Conservation (phyloP, 92 coral and sea anemone species). For the Porites evermanni region DNA sequence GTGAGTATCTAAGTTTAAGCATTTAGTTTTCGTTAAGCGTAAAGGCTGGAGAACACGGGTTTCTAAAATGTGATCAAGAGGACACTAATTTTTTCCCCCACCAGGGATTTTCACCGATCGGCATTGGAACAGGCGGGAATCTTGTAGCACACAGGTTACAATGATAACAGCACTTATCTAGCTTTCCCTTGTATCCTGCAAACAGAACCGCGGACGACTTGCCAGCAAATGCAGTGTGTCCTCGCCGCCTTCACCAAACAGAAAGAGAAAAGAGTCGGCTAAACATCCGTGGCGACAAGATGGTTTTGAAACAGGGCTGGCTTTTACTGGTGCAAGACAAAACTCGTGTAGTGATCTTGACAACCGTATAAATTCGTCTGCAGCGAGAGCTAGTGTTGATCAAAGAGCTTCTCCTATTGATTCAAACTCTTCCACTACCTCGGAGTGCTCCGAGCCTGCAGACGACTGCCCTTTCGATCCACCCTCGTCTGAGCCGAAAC, state of each 20-base stretch:
- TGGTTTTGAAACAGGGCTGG: slow-evolving; percentile 56
- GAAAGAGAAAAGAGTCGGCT: slow-evolving; percentile 71
- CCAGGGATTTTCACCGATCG: neutral
- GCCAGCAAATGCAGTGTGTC: slow-evolving; percentile 94
- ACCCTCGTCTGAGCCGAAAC: slow-evolving; percentile 65
- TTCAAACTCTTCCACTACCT: slow-evolving; percentile 81
- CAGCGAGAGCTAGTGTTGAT: slow-evolving; percentile 67
- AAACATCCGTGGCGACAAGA: slow-evolving; percentile 79
- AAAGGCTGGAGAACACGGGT: slow-evolving; percentile 16
- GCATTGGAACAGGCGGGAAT: too few relatives aligned
- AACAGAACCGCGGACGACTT: slow-evolving; percentile 96
- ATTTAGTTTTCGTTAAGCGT: neutral
- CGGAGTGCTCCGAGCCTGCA: slow-evolving; percentile 80
- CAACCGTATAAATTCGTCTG: slow-evolving; percentile 40
- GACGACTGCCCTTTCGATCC: slow-evolving; percentile 81
- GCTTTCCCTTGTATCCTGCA: slow-evolving; percentile 24
- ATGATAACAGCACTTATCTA: neutral
- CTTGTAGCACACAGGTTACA: neutral
- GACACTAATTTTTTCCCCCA: neutral
- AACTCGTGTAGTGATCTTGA: slow-evolving; percentile 76
- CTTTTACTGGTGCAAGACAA: slow-evolving; percentile 62
- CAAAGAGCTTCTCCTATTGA: slow-evolving; percentile 57
- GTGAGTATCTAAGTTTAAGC: slow-evolving; percentile 21
- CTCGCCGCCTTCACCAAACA: slow-evolving; percentile 82
- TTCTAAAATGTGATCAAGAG: neutral